A percentile compares a stretch with the other conserved stretches of the same genome.
Evolutionary conservation across 2,888 invertebrate species (phyloP).

Genomic region (Tenthredo distinguenda): DNA sequence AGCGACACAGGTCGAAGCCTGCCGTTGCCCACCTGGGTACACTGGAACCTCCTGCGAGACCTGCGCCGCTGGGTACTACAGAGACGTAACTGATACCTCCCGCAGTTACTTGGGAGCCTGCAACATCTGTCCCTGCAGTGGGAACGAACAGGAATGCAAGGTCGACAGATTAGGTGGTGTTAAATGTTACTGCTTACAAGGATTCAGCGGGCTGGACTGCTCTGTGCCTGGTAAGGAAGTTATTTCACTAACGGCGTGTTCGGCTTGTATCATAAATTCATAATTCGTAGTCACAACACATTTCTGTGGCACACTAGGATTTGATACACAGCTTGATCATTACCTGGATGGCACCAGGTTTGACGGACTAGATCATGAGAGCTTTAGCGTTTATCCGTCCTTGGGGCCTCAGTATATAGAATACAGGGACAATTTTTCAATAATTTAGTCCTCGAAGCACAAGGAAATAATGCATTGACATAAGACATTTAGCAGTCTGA

Average conservation of each 20-base stretch:
- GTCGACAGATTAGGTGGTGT: slow-evolving; percentile 80
- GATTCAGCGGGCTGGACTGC: slow-evolving; percentile 86
- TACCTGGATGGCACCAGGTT: slow-evolving; percentile 72
- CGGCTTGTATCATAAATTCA: neutral
- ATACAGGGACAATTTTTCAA: neutral
- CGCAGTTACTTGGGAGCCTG: slow-evolving; percentile 82
- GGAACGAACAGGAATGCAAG: slow-evolving; percentile 85
- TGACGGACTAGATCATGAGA: slow-evolving; percentile 55
- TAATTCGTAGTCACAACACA: neutral
- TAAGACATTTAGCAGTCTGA: neutral
- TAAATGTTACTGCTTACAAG: slow-evolving; percentile 85
- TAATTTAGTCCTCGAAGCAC: slow-evolving; percentile 35
- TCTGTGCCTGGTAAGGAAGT: slow-evolving; percentile 79
- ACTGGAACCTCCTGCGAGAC: slow-evolving; percentile 91
- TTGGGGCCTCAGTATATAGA: neutral
- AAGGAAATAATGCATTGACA: slow-evolving; percentile 2
- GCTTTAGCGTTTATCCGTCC: slow-evolving; percentile 65
- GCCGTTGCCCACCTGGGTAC: slow-evolving; percentile 91
- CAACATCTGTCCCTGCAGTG: slow-evolving; percentile 87
- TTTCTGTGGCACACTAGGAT: neutral
- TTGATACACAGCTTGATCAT: slow-evolving; percentile 59
- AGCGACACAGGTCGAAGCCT: slow-evolving; percentile 91
- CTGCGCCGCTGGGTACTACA: slow-evolving; percentile 87
- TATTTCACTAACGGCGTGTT: neutral
- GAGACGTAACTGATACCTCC: slow-evolving; percentile 81